phyloP scores from a whole-genome alignment of 2,888 invertebrate species.

The Troides helena region DNA sequence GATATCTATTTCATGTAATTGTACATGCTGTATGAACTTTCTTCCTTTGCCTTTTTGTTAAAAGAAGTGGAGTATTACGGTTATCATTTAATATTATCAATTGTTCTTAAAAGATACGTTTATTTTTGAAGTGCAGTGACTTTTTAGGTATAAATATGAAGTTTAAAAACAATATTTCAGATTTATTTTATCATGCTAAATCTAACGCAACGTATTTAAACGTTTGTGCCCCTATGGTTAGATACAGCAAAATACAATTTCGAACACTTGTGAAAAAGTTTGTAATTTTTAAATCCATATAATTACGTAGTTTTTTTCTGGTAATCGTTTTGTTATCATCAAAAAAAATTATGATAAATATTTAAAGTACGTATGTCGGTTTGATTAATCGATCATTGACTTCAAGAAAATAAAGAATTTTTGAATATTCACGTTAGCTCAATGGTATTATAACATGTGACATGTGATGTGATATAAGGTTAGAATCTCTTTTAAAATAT shows the following conservation, averaged over 20 bases:
- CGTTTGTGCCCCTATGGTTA: conserved; percentile 97
- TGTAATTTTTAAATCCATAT: conserved; percentile 36
- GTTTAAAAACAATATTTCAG: conserved; percentile 72
- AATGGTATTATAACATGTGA: too few relatives aligned
- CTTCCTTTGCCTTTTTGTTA: background rate
- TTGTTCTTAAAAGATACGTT: background rate
- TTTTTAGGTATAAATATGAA: conserved; percentile 36
- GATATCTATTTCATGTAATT: too few relatives aligned
- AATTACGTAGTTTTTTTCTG: background rate
- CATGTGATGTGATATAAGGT: too few relatives aligned
- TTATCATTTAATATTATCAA: background rate
- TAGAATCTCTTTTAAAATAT: too few relatives aligned
- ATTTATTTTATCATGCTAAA: conserved; percentile 82
- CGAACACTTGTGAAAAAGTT: conserved; percentile 71
- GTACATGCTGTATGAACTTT: too few relatives aligned
- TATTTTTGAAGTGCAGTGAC: background rate
- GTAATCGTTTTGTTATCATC: background rate
- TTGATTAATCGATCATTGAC: too few relatives aligned
- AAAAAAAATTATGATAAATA: background rate
- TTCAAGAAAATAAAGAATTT: too few relatives aligned
- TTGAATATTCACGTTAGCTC: too few relatives aligned
- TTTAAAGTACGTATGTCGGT: too few relatives aligned
- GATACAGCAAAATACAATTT: conserved; percentile 86
- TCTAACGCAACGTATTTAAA: conserved; percentile 81
- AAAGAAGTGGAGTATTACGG: background rate